Conservation (phyloP, 2,888 invertebrate genomes). For the Germaria angustata region DNA sequence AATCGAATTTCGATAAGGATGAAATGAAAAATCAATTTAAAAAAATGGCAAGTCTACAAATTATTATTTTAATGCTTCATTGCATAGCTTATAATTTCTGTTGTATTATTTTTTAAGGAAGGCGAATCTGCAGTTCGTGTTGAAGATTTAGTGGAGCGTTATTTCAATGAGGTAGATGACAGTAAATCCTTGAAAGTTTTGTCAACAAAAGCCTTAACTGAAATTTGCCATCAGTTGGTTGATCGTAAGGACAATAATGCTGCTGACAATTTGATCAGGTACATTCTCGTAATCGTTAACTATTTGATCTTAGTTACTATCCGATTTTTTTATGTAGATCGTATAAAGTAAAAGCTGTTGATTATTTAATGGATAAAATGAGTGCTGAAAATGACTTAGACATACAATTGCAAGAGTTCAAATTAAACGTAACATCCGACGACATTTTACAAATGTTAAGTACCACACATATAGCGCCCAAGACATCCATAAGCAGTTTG, state of each 20-base stretch:
- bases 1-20: conserved; percentile 73
- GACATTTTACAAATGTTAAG: conserved; percentile 73
- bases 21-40: conserved; percentile 75
- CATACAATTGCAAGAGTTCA: conserved; percentile 80
- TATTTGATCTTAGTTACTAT: too few species aligned
- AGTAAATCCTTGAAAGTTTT: conserved; percentile 85
- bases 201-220: conserved; percentile 87
- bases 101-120: conserved; percentile 70
- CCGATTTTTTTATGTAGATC: conserved; percentile 74
- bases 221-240: conserved; percentile 86
- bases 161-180: conserved; percentile 81
- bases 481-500: conserved; percentile 2
- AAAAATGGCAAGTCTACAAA: conserved; percentile 67
- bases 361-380: conserved; percentile 81
- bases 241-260: conserved; percentile 83
- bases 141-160: conserved; percentile 83
- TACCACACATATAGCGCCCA: conserved; percentile 16
- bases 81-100: not conserved
- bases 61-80: not conserved
- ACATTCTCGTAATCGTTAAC: conserved; percentile 68
- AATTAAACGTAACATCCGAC: conserved; percentile 74
- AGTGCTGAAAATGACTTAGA: conserved; percentile 81
- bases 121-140: conserved; percentile 77
- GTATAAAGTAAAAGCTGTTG: conserved; percentile 81
- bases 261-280: conserved; percentile 81